Evolutionary conservation across 23 tunicate genomes (phyloP).

Genomic region (Trididemnum nubilum): DNA sequence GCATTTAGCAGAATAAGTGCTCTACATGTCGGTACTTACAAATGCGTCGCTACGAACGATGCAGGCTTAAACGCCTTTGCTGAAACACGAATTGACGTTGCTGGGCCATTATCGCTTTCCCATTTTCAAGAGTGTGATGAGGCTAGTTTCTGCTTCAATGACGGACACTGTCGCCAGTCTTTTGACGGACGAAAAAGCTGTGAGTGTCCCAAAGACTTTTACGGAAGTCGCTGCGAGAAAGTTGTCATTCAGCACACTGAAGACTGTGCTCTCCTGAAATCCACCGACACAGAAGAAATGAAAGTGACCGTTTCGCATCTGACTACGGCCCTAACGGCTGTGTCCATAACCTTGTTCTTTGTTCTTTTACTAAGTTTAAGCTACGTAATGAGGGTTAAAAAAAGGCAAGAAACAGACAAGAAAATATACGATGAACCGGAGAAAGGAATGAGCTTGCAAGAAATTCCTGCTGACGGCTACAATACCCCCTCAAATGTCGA

Average conservation of each 20-base stretch:
- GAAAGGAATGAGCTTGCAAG: background rate
- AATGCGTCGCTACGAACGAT: conserved; percentile 31
- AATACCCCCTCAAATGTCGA: background rate
- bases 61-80: conserved; percentile 13
- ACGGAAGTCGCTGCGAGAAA: conserved; percentile 51
- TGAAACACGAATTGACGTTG: conserved; percentile 17
- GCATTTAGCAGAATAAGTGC: conserved; percentile 27
- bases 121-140: conserved; percentile 36
- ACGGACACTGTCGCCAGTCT: conserved; percentile 37
- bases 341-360: conserved; percentile 9
- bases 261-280: background rate
- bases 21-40: conserved; percentile 47
- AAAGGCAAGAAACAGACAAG: background rate
- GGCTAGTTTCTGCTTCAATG: conserved; percentile 33
- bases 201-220: conserved; percentile 28
- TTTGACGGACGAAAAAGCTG: conserved; percentile 13
- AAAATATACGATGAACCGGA: background rate
- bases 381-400: background rate
- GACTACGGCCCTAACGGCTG: conserved; percentile 15
- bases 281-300: background rate
- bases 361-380: background rate
- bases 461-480: background rate
- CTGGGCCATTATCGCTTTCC: conserved; percentile 30
- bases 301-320: background rate
- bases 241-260: background rate